A percentile compares a stretch with the other conserved stretches of the same genome.
Conservation (phyloP, 2,888 invertebrate genomes). For the Caenorhabditis sp. region DNA sequence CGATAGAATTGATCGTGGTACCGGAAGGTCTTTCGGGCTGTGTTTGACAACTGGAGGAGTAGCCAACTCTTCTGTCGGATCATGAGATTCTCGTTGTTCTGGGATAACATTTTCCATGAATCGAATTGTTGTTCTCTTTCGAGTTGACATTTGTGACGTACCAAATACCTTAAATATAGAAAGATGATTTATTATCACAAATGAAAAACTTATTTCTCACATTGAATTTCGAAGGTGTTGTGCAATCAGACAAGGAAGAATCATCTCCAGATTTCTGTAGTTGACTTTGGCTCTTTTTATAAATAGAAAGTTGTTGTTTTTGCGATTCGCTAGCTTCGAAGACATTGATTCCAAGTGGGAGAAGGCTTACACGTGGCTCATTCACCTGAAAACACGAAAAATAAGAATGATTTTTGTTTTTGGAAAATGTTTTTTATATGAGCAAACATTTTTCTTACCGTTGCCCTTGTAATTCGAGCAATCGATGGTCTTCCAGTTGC, state of each 20-base stretch:
- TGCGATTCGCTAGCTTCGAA: conserved; percentile 16
- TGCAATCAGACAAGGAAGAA: not conserved
- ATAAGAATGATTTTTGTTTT: too few relatives aligned
- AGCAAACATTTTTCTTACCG: too few relatives aligned
- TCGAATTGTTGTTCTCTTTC: conserved; percentile 8
- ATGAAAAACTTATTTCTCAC: not conserved
- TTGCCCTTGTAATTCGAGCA: not conserved
- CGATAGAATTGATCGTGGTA: conserved; percentile 21
- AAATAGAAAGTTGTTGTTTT: conserved; percentile 5
- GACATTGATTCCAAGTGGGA: conserved; percentile 28
- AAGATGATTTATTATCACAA: not conserved
- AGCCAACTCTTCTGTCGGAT: conserved; percentile 8
- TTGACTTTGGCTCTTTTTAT: not conserved
- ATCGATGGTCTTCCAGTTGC: not conserved
- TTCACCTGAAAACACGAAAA: not conserved
- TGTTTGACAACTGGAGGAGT: conserved; percentile 5
- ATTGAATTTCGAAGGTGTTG: not conserved
- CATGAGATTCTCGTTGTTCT: conserved; percentile 18
- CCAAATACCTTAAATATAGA: not conserved
- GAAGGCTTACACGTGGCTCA: conserved; percentile 19
- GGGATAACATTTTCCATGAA: conserved; percentile 19
- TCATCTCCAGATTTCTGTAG: not conserved
- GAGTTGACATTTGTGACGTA: not conserved
- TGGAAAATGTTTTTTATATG: too few relatives aligned
- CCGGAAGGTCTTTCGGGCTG: conserved; percentile 4